Base-by-base conservation (phyloP, 2,888 invertebrate genomes). In the Penaeus monodon region DNA sequence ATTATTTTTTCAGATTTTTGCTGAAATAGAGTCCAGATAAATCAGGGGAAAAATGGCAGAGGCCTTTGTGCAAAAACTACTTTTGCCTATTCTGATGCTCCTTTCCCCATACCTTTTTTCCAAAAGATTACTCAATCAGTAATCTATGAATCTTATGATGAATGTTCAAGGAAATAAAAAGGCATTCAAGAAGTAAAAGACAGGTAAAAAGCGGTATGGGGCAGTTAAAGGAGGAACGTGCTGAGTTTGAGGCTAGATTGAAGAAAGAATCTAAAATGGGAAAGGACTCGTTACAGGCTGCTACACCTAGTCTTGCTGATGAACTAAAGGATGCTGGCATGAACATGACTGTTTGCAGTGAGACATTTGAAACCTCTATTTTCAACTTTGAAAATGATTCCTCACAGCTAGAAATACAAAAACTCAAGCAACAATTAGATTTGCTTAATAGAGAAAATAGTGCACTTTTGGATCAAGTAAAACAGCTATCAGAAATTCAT, bases 31-130 rank as follows among this genome's bases (percentile, higher is more conserved):
- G 64, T 65, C 38, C 81, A 86, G 27, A 17, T 70, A 70, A 38
- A 64, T 20, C 49, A 57, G 82, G 86, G 82, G n/a, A n/a, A 86
- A 63, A 22, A 17, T 70, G 27, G 77, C 70, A 27, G 77, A 82
- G 29, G 33, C 68, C 82, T 86, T 33, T 81, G n/a, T 33, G 66
- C 63, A 78, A 82, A 86, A 82, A 86, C 27, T 82, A 81, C 44
- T 63, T 63, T 86, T 17, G 44, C 65, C 57, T 63, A 86, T n/a
- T 79, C 63, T 57, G 17, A 57, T 57, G 57, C 57, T 57, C 17
- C 57, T 57, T 57, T 14, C 57, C 57, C 10, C 57, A 57, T 20
- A 57, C 57, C 57, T 17, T 3, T 14, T 57, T n/a, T n/a, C n/a
- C 57, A 1, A 14, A 57, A 57, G 17, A 0, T 12, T 4, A 57